Evolutionary conservation across 2,888 invertebrate genomes (phyloP), one percentile per base, ranked within the genome.

Genomic region (Operophtera brumata): DNA sequence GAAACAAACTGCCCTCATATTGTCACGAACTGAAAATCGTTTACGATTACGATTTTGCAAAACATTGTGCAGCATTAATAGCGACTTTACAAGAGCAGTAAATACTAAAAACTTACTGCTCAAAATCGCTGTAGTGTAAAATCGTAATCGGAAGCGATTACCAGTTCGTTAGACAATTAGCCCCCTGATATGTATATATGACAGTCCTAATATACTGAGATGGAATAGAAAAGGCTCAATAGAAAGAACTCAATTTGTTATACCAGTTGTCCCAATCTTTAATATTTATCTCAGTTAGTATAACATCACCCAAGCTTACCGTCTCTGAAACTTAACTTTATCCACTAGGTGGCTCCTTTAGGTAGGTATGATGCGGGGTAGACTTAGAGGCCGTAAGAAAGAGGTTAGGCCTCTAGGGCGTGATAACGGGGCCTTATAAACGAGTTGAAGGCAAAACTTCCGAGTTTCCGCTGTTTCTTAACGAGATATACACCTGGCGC

Each of bases 361-460:
- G 20, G 2, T 3, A 53, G 51, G 56, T 49, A 43, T 57, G 20
- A 20, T 20, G 20, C 4, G 20, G 66, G 57, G 64, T 64, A 65
- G 64, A 65, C 67, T 69, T 64, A 60, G 59, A 70, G 68, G 67
- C 59, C 65, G 64, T 67, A 74, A 73, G 75, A 71, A 75, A 71
- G 74, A 78, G 77, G 75, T 69, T 76, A 75, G 78, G 75, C 75
- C 84, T 81, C 84, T 59, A 60, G 82, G 84, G 84, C 66, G 76
- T 75, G 71, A 78, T 84, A 78, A 69, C 70, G 61, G 66, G 62
- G 67, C 75, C 67, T 69, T 75, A 71, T 75, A 80, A 83, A 81
- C 77, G 82, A 80, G 79, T 78, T 70, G 73, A 69, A 71, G 67
- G 63, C 47, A 54, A 76, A 85, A 85, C 73, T 84, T 84, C 70